A percentile compares a stretch with the other conserved stretches of the same genome.
Evolutionary conservation across 1,140 invertebrate genomes (phyloP).

Genomic region (Rhopalosiphum maidis): DNA sequence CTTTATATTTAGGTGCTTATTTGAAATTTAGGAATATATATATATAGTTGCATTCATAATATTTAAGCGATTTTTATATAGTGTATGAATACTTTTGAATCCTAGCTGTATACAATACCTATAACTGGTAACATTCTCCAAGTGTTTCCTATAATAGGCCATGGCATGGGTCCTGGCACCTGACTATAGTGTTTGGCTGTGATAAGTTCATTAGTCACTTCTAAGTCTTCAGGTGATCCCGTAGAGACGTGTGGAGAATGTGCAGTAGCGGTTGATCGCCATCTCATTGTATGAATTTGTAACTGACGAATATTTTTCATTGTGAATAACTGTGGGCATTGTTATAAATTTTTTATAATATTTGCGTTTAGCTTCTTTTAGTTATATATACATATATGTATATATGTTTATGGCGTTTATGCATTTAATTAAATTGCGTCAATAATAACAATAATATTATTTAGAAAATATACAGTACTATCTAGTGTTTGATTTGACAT

Average conservation of each 20-base stretch:
- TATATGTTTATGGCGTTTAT: not conserved
- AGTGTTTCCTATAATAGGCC: slow-evolving; percentile 80
- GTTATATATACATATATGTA: no score
- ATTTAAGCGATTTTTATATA: not conserved
- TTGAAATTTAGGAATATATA: not conserved
- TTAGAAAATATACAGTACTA: not conserved
- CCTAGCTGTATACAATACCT: slow-evolving; percentile 64
- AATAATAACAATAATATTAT: slow-evolving; percentile 1
- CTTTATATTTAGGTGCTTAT: not conserved
- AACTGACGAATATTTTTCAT: slow-evolving; percentile 50
- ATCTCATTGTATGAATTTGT: slow-evolving; percentile 10
- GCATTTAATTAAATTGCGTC: not conserved
- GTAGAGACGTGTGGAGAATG: not conserved
- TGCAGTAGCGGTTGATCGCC: slow-evolving; percentile 26
- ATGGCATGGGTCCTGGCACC: slow-evolving; percentile 79
- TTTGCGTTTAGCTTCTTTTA: not conserved
- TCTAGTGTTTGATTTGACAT: not conserved
- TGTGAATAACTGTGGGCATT: not conserved
- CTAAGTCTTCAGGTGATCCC: not conserved
- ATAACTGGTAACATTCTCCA: slow-evolving; percentile 79
- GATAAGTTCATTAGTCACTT: slow-evolving; percentile 32
- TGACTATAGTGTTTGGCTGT: slow-evolving; percentile 69
- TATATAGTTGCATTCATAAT: not conserved
- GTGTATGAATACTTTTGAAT: no score
- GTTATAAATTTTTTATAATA: not conserved